A percentile compares a stretch with the other conserved stretches of the same genome.
Evolutionary conservation across 1,140 invertebrate species (phyloP).

Genomic region (Bradysia coprophila): DNA sequence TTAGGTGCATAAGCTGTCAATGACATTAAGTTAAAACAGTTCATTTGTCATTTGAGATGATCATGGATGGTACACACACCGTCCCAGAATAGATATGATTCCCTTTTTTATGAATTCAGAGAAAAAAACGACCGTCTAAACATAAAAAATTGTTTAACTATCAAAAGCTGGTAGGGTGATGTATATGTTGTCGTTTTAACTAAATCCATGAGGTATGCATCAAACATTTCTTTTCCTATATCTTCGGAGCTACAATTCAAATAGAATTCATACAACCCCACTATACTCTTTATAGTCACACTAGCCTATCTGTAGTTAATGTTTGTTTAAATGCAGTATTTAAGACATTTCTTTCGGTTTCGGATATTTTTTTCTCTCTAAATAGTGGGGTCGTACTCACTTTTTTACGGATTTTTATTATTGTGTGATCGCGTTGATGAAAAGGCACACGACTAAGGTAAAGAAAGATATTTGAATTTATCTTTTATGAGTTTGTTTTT

Average conservation of each 20-base stretch:
- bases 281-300: background rate
- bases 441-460: background rate
- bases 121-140: background rate
- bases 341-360: background rate
- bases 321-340: background rate
- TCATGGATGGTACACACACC: too few relatives aligned
- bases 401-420: background rate
- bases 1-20: background rate
- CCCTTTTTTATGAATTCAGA: background rate
- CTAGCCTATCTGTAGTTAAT: background rate
- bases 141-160: too few relatives aligned
- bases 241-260: too few relatives aligned
- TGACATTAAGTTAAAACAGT: background rate
- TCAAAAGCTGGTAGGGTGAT: too few relatives aligned
- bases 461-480: background rate
- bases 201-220: too few relatives aligned
- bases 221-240: too few relatives aligned
- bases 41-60: background rate
- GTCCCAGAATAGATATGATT: background rate
- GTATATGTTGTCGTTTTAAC: too few relatives aligned
- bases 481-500: background rate
- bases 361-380: background rate
- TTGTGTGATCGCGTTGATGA: background rate
- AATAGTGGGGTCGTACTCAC: background rate
- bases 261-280: too few relatives aligned